Conservation (phyloP, 1,140 invertebrate genomes). For the Papilio polyxenes region DNA sequence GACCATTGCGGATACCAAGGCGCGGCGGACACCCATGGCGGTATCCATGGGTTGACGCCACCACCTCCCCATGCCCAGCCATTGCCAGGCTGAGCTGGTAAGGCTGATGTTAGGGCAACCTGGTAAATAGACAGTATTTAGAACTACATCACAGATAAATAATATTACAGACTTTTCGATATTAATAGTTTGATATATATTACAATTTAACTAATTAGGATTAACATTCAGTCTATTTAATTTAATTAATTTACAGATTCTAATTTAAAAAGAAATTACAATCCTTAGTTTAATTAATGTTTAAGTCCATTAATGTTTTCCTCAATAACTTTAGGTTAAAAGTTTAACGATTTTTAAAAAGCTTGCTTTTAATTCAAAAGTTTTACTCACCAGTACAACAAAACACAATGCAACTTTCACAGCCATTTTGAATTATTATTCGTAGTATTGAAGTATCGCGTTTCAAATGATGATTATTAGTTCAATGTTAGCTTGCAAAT, state of each 20-base stretch:
- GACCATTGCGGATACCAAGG: conserved; percentile 69
- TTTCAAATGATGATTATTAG: conserved; percentile 45
- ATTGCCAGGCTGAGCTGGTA: conserved; percentile 52
- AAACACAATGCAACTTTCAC: conserved; percentile 27
- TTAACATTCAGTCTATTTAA: not conserved
- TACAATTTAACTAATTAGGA: not conserved
- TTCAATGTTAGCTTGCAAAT: conserved; percentile 11
- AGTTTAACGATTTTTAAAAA: not conserved
- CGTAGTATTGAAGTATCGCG: conserved; percentile 10
- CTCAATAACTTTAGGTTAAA: not conserved
- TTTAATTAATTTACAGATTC: not conserved
- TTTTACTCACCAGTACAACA: conserved; percentile 3
- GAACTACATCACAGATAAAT: too few species aligned
- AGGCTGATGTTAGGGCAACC: conserved; percentile 55
- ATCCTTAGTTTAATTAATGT: too few species aligned
- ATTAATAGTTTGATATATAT: not conserved
- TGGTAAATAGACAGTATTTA: conserved; percentile 38
- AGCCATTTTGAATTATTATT: conserved; percentile 25
- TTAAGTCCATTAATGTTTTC: not conserved
- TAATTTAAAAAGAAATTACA: not conserved
- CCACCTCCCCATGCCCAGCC: conserved; percentile 45
- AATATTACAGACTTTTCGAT: too few species aligned
- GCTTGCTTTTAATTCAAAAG: not conserved
- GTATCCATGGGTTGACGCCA: conserved; percentile 63
- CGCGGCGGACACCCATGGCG: conserved; percentile 61